Conservation (phyloP, 1,140 invertebrate species). For the Drosophila busckii region DNA sequence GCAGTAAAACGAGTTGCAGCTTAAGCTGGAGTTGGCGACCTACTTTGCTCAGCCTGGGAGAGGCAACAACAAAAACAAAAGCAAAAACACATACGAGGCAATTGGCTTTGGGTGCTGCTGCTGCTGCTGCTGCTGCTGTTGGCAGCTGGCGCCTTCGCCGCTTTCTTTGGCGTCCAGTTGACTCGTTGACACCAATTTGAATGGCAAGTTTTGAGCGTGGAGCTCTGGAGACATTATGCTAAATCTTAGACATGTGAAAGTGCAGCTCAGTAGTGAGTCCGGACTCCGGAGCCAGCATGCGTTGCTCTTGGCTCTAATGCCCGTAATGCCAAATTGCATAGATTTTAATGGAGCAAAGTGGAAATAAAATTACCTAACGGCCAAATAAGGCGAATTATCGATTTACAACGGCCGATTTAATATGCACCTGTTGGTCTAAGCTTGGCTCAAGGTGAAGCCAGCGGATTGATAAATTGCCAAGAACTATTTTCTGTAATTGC, state of each 20-base stretch:
- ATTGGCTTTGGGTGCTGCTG: not conserved
- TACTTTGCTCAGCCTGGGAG: conserved; percentile 43
- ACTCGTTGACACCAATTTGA: conserved; percentile 72
- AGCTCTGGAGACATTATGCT: conserved; percentile 25
- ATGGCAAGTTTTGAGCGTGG: conserved; percentile 46
- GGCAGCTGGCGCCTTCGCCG: conserved; percentile 56
- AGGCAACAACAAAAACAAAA: no score
- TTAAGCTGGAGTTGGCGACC: conserved; percentile 46
- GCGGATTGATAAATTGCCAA: no score
- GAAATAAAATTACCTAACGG: conserved; percentile 13
- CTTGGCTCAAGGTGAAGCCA: not conserved
- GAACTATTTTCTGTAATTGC: no score
- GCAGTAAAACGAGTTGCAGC: conserved; percentile 59
- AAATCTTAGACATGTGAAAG: conserved; percentile 47
- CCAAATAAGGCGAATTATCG: conserved; percentile 24
- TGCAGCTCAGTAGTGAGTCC: not conserved
- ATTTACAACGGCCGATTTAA: conserved; percentile 20
- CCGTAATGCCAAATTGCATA: conserved; percentile 1
- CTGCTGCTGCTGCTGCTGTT: conserved; percentile 7
- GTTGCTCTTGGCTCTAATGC: not conserved
- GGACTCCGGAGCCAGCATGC: not conserved
- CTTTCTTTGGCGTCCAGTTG: conserved; percentile 70
- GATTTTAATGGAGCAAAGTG: not conserved
- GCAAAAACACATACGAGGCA: no score
- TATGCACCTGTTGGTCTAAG: conserved; percentile 1